phyloP scores from a whole-genome alignment of 2,888 invertebrate species.

The Orchesella flavescens region DNA sequence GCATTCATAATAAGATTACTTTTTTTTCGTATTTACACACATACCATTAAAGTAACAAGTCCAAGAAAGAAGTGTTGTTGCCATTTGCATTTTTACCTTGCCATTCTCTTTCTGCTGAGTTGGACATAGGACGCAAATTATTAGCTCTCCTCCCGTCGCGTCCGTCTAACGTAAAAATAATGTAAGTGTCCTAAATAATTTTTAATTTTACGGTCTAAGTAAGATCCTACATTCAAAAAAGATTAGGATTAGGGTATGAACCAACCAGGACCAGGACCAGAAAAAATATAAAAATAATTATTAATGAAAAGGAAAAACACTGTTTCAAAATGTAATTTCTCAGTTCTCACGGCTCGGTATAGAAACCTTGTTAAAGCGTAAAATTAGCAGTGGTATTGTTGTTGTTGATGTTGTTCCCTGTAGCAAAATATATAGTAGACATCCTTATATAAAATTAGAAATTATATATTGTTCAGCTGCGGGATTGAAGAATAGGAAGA shows the following conservation, averaged over 20 bases:
- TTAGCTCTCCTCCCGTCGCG: background rate
- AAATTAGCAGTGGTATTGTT: constrained; percentile 26
- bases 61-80: constrained; percentile 3
- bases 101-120: constrained; percentile 60
- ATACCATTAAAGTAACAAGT: constrained; percentile 11
- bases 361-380: constrained; percentile 47
- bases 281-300: background rate
- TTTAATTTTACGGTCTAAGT: no score
- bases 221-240: no score
- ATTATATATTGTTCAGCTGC: no score
- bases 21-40: background rate
- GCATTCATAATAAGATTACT: constrained; percentile 10
- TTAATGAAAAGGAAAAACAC: background rate
- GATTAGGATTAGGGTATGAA: no score
- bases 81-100: constrained; percentile 25
- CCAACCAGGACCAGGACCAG: no score
- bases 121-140: constrained; percentile 11
- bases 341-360: constrained; percentile 63
- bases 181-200: no score
- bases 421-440: no score
- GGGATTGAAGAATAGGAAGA: background rate
- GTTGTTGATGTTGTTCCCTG: constrained; percentile 1
- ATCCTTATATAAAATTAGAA: no score
- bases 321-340: constrained; percentile 42
- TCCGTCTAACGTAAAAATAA: no score